Conservation (phyloP, 2,888 invertebrate species). For the Scaptomyza cyrtandrae region DNA sequence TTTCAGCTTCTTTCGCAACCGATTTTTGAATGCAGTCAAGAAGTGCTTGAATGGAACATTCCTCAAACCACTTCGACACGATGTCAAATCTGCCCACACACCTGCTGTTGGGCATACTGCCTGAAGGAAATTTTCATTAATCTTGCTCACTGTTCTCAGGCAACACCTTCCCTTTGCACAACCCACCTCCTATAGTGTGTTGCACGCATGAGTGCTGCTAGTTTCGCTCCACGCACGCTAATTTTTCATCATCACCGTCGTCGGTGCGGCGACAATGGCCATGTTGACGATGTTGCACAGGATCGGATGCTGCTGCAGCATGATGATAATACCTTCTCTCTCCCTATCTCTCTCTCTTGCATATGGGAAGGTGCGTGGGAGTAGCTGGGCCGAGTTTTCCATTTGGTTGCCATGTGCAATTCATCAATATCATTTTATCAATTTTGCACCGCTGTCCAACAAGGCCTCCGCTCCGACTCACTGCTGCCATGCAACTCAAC, state of each 20-base stretch:
- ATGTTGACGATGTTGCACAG: conserved; percentile 63
- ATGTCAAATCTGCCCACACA: conserved; percentile 26
- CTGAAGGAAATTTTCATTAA: conserved; percentile 64
- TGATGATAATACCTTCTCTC: conserved; percentile 19
- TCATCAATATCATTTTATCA: conserved; percentile 84
- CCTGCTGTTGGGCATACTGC: conserved; percentile 27
- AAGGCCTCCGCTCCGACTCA: conserved; percentile 14
- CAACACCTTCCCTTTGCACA: conserved; percentile 8
- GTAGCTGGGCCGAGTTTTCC: conserved; percentile 38
- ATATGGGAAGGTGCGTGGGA: not conserved
- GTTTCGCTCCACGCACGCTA: conserved; percentile 57
- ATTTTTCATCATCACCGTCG: conserved; percentile 77
- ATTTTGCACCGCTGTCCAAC: conserved; percentile 80
- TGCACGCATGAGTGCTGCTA: conserved; percentile 57
- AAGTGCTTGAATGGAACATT: not conserved
- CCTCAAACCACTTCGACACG: conserved; percentile 11
- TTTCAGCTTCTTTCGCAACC: not conserved
- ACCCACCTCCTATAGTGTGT: not conserved
- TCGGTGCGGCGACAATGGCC: conserved; percentile 55
- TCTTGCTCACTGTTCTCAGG: conserved; percentile 65
- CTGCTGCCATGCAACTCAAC: conserved; percentile 29
- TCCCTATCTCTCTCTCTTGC: not conserved
- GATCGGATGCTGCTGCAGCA: conserved; percentile 40
- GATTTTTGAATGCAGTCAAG: conserved; percentile 1
- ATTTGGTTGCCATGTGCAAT: conserved; percentile 76